These are phyloP conservation scores for Petromus typicus DNA, from an alignment of 2,113 vertebrate genomes.

Conservation along the genomic window DNA sequence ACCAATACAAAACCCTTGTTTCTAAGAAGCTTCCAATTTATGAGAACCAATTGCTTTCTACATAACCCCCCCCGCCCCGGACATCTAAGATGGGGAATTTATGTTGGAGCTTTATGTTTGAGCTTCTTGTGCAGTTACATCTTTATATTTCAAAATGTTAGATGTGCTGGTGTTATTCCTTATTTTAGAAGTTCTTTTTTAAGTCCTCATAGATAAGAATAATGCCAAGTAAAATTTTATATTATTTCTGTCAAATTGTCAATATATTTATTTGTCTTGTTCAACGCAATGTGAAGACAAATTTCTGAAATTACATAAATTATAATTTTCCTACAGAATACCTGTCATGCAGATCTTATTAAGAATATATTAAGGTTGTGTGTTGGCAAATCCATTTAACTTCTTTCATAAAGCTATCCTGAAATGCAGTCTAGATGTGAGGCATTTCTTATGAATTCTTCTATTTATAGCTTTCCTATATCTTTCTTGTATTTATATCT, in stretches of 20 bases:
- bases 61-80: background rate
- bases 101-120: too few relatives aligned
- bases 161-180: conserved; percentile 43
- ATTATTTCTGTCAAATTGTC: conserved; percentile 73
- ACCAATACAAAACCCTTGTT: background rate
- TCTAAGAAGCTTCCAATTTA: background rate
- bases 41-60: background rate
- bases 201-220: conserved; percentile 65
- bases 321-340: conserved; percentile 70
- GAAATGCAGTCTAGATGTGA: conserved; percentile 19
- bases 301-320: conserved; percentile 73
- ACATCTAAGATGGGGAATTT: conserved; percentile 1
- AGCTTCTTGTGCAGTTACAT: background rate
- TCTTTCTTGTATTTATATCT: too few relatives aligned
- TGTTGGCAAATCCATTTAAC: conserved; percentile 67
- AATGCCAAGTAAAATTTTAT: conserved; percentile 68
- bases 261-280: conserved; percentile 72
- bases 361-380: conserved; percentile 62
- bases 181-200: conserved; percentile 59
- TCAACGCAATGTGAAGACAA: conserved; percentile 60
- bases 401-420: conserved; percentile 43
- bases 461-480: background rate
- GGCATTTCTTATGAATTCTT: conserved; percentile 11
- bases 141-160: conserved; percentile 65
- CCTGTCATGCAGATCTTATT: conserved; percentile 64